These are phyloP conservation scores for Diacarnus erythraeanus DNA, from an alignment of 37 sponge, comb jelly and placozoan species.

Conservation along the genomic window DNA sequence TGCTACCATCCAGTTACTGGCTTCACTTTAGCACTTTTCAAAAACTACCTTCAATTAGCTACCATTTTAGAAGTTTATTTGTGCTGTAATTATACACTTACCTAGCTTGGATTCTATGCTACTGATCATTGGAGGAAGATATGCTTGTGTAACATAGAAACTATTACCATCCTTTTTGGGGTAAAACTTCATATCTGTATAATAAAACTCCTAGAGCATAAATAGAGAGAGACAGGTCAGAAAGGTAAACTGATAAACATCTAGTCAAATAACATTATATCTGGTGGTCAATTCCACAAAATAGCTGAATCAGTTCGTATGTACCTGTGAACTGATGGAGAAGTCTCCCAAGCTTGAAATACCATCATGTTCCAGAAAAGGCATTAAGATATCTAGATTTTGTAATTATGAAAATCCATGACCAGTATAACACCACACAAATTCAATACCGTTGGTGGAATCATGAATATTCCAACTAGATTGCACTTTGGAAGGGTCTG, in stretches of 20 bases:
- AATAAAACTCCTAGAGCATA: conserved; percentile 73
- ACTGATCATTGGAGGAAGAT: conserved; percentile 78
- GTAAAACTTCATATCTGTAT: conserved; percentile 53
- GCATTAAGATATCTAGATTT: conserved; percentile 48
- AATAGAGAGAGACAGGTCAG: no score
- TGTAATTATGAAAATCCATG: neutral
- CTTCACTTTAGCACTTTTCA: no score
- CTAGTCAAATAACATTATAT: no score
- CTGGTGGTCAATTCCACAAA: neutral
- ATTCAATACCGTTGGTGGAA: conserved; percentile 40
- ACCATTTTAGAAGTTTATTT: no score
- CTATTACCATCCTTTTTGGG: conserved; percentile 11
- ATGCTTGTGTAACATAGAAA: conserved; percentile 23
- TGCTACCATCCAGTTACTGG: no score
- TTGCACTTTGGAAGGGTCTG: conserved; percentile 56
- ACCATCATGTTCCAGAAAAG: conserved; percentile 59
- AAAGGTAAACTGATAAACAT: no score
- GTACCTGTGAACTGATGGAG: conserved; percentile 82
- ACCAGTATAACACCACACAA: neutral
- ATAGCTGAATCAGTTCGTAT: neutral
- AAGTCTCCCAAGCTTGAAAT: conserved; percentile 55
- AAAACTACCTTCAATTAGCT: no score
- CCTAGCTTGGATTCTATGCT: conserved; percentile 80
- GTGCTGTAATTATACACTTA: no score
- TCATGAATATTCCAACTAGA: conserved; percentile 73